These are phyloP conservation scores for Dissostichus mawsoni DNA, from an alignment of 2,113 vertebrate genomes.

Conservation along the genomic window DNA sequence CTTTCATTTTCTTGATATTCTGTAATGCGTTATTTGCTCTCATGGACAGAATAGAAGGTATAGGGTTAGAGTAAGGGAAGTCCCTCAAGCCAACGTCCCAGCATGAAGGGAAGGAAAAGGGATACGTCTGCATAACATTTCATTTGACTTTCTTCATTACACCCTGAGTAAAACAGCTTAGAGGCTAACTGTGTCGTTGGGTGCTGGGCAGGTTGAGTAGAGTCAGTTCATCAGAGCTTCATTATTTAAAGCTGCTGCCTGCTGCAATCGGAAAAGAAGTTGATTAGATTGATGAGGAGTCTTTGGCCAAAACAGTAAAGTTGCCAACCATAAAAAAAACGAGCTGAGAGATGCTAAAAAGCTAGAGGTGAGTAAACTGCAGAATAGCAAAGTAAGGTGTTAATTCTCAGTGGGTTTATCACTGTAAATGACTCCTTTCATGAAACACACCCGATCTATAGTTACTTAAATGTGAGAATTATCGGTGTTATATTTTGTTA, in stretches of 20 bases:
- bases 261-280: background rate
- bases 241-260: background rate
- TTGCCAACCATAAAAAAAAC: constrained; percentile 7
- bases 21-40: too few relatives aligned
- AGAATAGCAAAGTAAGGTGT: constrained; percentile 15
- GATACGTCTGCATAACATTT: too few relatives aligned
- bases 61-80: too few relatives aligned
- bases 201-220: too few relatives aligned
- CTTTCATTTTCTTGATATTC: too few relatives aligned
- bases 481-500: background rate
- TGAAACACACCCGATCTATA: background rate
- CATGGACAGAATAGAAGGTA: too few relatives aligned
- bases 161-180: background rate
- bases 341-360: constrained; percentile 10
- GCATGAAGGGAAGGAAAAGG: too few relatives aligned
- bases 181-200: too few relatives aligned
- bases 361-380: constrained; percentile 11
- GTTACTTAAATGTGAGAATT: background rate
- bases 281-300: constrained; percentile 14
- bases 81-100: too few relatives aligned
- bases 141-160: too few relatives aligned
- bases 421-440: background rate
- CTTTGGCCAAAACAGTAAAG: constrained; percentile 9
- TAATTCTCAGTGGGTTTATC: background rate
- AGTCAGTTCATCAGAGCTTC: background rate